Base-by-base conservation (phyloP, 2,888 invertebrate species). In the Eristalis tenax region DNA sequence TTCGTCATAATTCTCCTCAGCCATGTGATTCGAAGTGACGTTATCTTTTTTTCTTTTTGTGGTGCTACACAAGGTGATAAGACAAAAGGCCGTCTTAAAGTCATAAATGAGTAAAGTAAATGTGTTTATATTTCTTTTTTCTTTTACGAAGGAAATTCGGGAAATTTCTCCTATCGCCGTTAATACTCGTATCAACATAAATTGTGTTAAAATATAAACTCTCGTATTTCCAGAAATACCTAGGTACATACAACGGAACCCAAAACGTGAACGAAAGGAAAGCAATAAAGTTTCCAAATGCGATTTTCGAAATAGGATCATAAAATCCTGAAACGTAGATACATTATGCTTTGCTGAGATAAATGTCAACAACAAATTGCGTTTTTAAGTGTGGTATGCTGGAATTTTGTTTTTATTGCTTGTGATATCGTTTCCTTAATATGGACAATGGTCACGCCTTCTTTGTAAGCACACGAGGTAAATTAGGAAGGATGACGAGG, bases 351-450 rank as follows among this genome's bases (percentile, higher is more conserved):
- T 26, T 22, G 23, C 32, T 22, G 50, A 61, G 69, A 69, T 77
- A 40, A 57, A 56, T 79, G 65, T 59, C 71, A 71, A 43, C 56
- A 64, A 26, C 50, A 56, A 70, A 70, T 77, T 77, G 15, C 63
- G 3, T 38, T 50, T 61, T 63, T 32, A n/a, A 63, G 32, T 63
- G 63, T 63, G 57, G 68, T 32, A 56, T 32, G 68, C 40, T 61
- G 13, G 22, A 69, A 22, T 65, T 59, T 63, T 77, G n/a, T 50
- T 77, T 77, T 77, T 65, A 64, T 77, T 70, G 18, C 61, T 18
- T 6, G 61, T 40, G 69, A 56, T 40, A n/a, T 43, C 35, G 32
- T 63, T 35, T 32, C 26, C 23, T 32, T 78, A 43, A 28, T 32
- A 35, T 3, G 38, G 71, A n/a, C 35, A 57, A 78, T 4, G 43